Percentiles rank a stretch among this genome's conserved stretches.
Evolutionary conservation across 2,797 vertebrate species (phyloP).

Genomic region (Gambelia wislizenii): DNA sequence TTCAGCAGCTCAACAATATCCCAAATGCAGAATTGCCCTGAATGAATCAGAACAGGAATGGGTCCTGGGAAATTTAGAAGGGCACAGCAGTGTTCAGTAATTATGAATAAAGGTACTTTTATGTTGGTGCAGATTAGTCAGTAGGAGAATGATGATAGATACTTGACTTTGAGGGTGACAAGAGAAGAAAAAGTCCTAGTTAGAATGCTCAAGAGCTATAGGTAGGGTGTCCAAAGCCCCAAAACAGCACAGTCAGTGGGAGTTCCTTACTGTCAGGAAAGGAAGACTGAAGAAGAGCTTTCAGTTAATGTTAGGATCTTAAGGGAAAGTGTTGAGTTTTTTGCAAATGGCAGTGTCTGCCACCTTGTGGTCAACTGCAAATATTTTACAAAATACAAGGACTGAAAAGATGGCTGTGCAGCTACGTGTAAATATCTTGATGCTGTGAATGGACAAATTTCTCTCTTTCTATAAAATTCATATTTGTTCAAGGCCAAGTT

Average conservation of each 20-base stretch:
- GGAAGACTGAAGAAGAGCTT: neutral
- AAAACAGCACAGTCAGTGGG: no score
- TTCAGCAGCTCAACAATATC: neutral
- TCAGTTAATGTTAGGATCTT: neutral
- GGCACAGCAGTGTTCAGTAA: no score
- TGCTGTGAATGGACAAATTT: neutral
- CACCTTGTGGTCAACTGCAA: conserved; percentile 72
- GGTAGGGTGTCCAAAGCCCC: fast-evolving
- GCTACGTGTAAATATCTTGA: neutral
- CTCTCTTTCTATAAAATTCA: neutral
- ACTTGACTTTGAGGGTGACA: neutral
- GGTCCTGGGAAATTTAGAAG: neutral
- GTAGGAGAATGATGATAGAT: neutral
- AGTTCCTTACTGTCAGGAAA: no score
- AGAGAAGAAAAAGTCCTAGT: neutral
- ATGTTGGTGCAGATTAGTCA: neutral
- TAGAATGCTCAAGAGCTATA: neutral
- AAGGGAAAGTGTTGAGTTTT: neutral
- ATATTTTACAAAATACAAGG: neutral
- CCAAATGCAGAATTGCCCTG: neutral
- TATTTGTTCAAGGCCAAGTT: neutral
- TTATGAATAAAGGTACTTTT: neutral
- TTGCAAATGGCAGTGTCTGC: conserved; percentile 65
- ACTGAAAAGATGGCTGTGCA: conserved; percentile 8
- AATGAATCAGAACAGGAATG: neutral